Evolutionary conservation across 2,888 invertebrate genomes (phyloP), one percentile per base, ranked within the genome.

Genomic region (Meiosimyza platycephala): DNA sequence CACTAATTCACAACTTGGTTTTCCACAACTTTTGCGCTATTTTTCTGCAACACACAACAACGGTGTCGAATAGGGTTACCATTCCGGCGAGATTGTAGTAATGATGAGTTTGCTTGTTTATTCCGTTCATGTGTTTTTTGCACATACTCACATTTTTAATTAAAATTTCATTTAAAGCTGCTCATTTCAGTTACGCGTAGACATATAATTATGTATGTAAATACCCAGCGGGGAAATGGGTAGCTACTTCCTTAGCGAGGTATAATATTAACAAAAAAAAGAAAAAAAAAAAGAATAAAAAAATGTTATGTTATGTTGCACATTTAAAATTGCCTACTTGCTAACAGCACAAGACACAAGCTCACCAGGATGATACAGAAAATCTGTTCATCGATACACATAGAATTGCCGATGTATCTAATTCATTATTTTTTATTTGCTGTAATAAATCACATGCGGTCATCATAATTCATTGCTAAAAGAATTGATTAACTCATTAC

Each of bases 91-190:
- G 67, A 57, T 68, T 47, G 57, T 55, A 55, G 67, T 16, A 22
- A 59, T 68, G 55, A 48, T 57, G 57, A 28, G 22, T 57, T 15
- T 18, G 9, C 40, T 40, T 6, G 40, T 9, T 40, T 40, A 9
- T 40, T 40, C 9, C 40, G 9, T 40, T 9, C 40, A 12, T 57
- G 28, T 57, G 28, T 12, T 7, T 11, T 16, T 6, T 33, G 16
- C n/a, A 40, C n/a, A 40, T n/a, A n/a, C 16, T 18, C 22, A 12
- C 9, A 59, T 68, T 63, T 68, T 68, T 68, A 48, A 68, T 68
- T 68, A 68, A 68, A 68, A 68, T 59, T 59, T 68, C 54, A 59
- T 59, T 57, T 68, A 28, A 28, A 48, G 59, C 50, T 50, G 7
- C 50, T 55, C 12, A 66, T 52, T 66, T 54, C 16, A 52, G 16